These are phyloP conservation scores for Zaprionus nigranus DNA, from an alignment of 1,140 invertebrate genomes.

Conservation along the genomic window DNA sequence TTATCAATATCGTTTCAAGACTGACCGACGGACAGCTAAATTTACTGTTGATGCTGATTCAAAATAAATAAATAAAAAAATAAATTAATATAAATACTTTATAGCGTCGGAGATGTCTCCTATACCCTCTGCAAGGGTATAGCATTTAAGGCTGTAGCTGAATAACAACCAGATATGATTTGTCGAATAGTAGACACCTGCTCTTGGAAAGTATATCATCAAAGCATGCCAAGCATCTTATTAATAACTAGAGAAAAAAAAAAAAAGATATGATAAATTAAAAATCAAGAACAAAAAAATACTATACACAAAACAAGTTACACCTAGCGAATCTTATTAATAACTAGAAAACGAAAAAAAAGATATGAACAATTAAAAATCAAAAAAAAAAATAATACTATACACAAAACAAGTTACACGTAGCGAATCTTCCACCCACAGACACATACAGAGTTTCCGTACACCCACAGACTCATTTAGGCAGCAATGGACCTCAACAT, in stretches of 20 bases:
- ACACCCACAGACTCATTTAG: not conserved
- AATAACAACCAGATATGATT: not conserved
- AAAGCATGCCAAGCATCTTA: not conserved
- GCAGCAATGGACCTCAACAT: constrained; percentile 4
- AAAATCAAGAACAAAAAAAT: not conserved
- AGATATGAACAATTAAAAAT: not conserved
- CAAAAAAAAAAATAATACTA: not conserved
- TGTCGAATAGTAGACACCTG: not conserved
- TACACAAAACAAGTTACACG: not conserved
- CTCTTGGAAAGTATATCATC: not conserved
- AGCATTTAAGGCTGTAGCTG: not conserved
- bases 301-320: not conserved
- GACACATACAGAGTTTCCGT: not conserved
- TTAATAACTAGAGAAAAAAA: not conserved
- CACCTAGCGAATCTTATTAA: not conserved
- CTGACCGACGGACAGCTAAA: no score
- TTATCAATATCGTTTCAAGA: no score
- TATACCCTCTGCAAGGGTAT: no score
- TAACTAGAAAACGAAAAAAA: not conserved
- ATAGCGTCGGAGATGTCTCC: no score
- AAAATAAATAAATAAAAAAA: no score
- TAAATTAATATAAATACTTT: no score
- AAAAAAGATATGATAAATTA: not conserved
- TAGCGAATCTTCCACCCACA: not conserved
- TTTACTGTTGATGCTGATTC: no score